Evolutionary conservation across 1,140 invertebrate genomes (phyloP).

Genomic region (Formica selysi): DNA sequence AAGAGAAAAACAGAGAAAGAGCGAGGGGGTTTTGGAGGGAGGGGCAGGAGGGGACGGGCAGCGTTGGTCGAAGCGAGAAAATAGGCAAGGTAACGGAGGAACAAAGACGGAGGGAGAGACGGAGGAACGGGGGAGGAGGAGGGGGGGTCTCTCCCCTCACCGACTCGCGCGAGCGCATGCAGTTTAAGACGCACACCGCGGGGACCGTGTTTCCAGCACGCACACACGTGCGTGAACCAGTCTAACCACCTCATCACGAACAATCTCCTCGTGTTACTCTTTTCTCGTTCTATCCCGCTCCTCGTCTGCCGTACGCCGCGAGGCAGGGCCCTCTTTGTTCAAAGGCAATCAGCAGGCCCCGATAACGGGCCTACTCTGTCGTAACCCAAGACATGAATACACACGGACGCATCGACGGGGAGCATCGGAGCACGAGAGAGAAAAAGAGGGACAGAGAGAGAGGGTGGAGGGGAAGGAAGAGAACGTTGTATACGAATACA

Average conservation of each 20-base stretch:
- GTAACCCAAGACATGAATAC: conserved; percentile 83
- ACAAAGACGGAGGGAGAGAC: conserved; percentile 2
- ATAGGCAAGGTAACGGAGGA: conserved; percentile 46
- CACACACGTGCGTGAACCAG: conserved; percentile 84
- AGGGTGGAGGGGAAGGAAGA: neutral
- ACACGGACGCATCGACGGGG: conserved; percentile 66
- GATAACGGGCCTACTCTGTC: conserved; percentile 86
- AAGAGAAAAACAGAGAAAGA: conserved; percentile 31
- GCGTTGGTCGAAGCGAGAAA: conserved; percentile 56
- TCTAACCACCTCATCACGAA: conserved; percentile 86
- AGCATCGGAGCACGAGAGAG: conserved; percentile 71
- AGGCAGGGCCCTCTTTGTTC: conserved; percentile 82
- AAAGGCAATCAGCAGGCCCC: conserved; percentile 84
- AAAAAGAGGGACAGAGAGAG: conserved; percentile 30
- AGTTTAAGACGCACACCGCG: conserved; percentile 77
- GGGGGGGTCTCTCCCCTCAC: conserved; percentile 52
- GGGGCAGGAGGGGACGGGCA: conserved; percentile 34
- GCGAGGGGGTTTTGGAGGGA: neutral
- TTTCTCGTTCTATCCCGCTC: conserved; percentile 75
- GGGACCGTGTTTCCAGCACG: conserved; percentile 76
- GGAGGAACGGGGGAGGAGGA: conserved; percentile 17
- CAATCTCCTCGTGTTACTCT: conserved; percentile 84
- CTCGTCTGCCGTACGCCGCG: conserved; percentile 70
- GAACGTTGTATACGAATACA: neutral
- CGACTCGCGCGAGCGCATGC: conserved; percentile 68